A percentile compares a stretch with the other conserved stretches of the same genome.
Evolutionary conservation across 2,888 invertebrate genomes (phyloP).

Genomic region (Cecidostiba fungosa): DNA sequence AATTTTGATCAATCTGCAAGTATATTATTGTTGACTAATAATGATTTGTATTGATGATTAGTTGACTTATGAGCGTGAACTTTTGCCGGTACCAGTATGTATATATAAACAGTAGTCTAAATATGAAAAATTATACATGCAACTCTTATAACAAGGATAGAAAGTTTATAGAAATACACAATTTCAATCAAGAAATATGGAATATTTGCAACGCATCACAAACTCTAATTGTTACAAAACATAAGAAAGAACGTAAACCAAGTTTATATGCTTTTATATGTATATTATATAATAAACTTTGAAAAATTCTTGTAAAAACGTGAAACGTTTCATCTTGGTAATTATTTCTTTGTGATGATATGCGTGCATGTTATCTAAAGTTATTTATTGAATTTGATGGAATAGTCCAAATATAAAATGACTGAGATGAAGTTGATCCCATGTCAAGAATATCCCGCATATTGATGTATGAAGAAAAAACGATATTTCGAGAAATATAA

Average conservation of each 20-base stretch:
- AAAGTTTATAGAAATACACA: conserved; percentile 22
- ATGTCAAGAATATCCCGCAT: not conserved
- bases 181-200: conserved; percentile 20
- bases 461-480: not conserved
- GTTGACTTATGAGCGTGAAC: conserved; percentile 40
- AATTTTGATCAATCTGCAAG: conserved; percentile 9
- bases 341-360: not conserved
- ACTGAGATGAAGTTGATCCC: not conserved
- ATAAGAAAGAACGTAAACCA: conserved; percentile 29
- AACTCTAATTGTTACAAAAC: conserved; percentile 42
- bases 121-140: conserved; percentile 43
- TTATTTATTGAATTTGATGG: conserved; percentile 20
- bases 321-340: not conserved
- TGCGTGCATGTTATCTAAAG: conserved; percentile 44
- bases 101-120: conserved; percentile 16
- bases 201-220: conserved; percentile 45
- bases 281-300: not conserved
- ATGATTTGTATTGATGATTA: conserved; percentile 21
- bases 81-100: conserved; percentile 24
- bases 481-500: not conserved
- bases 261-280: conserved; percentile 16
- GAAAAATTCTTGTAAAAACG: not conserved
- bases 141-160: conserved; percentile 18
- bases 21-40: conserved; percentile 18
- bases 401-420: not conserved